Base-by-base conservation (phyloP, 1,140 invertebrate genomes). In the Octopus bimaculoides region DNA sequence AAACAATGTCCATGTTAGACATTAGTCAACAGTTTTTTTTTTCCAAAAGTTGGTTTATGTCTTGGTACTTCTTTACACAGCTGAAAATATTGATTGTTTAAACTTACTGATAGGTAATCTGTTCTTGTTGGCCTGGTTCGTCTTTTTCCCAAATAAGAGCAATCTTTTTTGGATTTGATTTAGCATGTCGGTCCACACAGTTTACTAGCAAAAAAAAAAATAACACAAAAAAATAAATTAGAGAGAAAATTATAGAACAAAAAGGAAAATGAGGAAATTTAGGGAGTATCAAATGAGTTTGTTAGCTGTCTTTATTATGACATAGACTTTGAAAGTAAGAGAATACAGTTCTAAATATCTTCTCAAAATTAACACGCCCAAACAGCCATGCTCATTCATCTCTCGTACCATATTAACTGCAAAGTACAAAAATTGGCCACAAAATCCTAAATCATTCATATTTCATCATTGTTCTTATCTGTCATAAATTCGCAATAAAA, bases 81-180 rank as follows among this genome's bases (percentile, higher is more conserved):
- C 0, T 41, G 26, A 41, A 41, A 41, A 41, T 41, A 41, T 1
- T 2, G 2, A 2, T 41, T 41, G 26, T 41, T 41, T 41, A 41
- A 41, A 61, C 79, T 81, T 86, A 89, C 87, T 83, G 87, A 85
- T 92, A 92, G 4, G 91, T 90, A 41, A 92, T 85, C 76, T 84
- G 85, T 83, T 91, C 87, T 54, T 90, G 84, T 78, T 87, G 84
- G 0, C 89, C 89, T n/a, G 92, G 91, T 82, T 92, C 92, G 88
- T 92, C 92, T 84, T 91, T 91, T 82, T 92, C 92, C 90, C 91
- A 92, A 78, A 92, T 91, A 5, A 92, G 82, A 17, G 92, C 92
- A 56, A 90, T 81, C 66, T 87, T 81, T 77, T 92, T 86, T 5
- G 91, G 90, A 79, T 88, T 79, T 41, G 80, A 82, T 55, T 86